A percentile compares a stretch with the other conserved stretches of the same genome.
phyloP scores from a whole-genome alignment of 2,888 invertebrate genomes.

The Drymonia ruficornis region DNA sequence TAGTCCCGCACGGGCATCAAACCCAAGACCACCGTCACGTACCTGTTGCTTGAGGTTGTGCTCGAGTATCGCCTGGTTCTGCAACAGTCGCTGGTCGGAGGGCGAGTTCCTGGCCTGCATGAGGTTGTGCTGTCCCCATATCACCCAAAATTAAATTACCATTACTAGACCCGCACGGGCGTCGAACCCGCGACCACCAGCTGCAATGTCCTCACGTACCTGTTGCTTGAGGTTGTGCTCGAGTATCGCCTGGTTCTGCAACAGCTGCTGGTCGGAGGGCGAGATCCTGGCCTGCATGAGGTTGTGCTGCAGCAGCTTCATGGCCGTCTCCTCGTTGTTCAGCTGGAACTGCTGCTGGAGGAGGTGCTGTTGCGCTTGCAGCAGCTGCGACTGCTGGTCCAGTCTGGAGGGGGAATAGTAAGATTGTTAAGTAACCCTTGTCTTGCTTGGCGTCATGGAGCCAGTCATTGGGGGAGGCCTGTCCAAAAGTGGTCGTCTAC shows the following conservation, averaged over 20 bases:
- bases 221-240: conserved; percentile 70
- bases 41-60: conserved; percentile 70
- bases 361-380: conserved; percentile 76
- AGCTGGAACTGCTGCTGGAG: conserved; percentile 84
- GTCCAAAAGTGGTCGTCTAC: no score
- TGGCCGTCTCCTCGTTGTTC: conserved; percentile 77
- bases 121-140: no score
- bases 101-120: conserved; percentile 81
- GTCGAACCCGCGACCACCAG: no score
- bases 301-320: conserved; percentile 85
- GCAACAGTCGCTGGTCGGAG: conserved; percentile 65
- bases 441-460: no score
- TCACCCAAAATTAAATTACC: no score
- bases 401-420: conserved; percentile 48
- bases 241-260: conserved; percentile 63
- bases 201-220: conserved; percentile 26
- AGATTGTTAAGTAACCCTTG: neutral
- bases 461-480: no score
- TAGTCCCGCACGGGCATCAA: no score
- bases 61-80: conserved; percentile 63
- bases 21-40: neutral
- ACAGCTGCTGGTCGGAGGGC: conserved; percentile 67
- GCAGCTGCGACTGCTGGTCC: conserved; percentile 74
- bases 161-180: no score
- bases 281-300: conserved; percentile 81